These are phyloP conservation scores for Sebastes alutus DNA, from an alignment of 2,797 vertebrate species.

Conservation along the genomic window DNA sequence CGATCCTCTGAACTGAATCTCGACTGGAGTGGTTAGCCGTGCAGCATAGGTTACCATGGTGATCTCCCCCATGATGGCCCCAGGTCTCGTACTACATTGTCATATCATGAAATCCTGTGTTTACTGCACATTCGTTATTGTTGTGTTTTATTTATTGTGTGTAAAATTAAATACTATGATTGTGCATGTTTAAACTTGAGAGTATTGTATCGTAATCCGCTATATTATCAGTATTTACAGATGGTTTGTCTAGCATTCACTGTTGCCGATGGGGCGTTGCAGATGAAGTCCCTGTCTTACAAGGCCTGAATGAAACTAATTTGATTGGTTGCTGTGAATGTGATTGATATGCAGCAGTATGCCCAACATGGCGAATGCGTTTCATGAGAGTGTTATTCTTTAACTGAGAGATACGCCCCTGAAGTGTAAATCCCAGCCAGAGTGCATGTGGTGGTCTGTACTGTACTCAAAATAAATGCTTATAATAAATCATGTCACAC, in stretches of 20 bases:
- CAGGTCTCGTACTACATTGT: neutral
- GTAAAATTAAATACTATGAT: neutral
- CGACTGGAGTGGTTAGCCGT: neutral
- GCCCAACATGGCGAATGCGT: neutral
- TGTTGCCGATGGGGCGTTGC: neutral
- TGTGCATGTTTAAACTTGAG: constrained; percentile 3
- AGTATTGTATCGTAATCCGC: neutral
- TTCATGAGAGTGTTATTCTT: neutral
- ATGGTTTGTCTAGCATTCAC: neutral
- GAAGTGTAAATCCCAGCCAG: neutral
- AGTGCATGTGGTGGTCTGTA: neutral
- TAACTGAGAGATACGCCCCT: neutral
- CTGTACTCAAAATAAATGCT: neutral
- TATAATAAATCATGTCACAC: neutral
- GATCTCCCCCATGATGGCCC: neutral
- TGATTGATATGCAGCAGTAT: neutral
- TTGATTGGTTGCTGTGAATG: neutral
- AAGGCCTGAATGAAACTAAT: neutral
- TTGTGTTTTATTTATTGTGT: neutral
- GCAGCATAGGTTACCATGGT: neutral
- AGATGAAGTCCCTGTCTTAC: neutral
- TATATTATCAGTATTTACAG: neutral
- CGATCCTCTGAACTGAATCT: neutral
- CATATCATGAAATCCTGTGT: neutral
- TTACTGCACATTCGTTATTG: neutral